These are phyloP conservation scores for Hypomecis punctinalis DNA, from an alignment of 2,888 invertebrate genomes.

Conservation along the genomic window DNA sequence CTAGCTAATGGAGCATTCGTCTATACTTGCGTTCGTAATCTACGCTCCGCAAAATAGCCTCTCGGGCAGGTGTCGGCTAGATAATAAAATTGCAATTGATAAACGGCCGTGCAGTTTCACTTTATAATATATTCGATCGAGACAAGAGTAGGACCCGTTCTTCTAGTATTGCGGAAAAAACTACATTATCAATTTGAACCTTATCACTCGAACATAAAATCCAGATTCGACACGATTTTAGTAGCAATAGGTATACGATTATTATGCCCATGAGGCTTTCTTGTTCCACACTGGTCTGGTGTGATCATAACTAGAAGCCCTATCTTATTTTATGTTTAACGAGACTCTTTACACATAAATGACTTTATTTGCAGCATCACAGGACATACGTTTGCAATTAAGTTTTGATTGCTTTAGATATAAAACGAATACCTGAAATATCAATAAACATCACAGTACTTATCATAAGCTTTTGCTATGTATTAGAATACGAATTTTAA, in stretches of 20 bases:
- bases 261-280: conserved; percentile 69
- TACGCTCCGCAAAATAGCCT: conserved; percentile 41
- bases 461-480: conserved; percentile 4
- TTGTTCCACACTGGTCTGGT: conserved; percentile 60
- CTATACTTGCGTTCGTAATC: conserved; percentile 37
- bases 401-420: conserved; percentile 43
- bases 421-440: conserved; percentile 14
- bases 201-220: conserved; percentile 18
- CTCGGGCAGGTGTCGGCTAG: conserved; percentile 61
- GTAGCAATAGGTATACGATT: conserved; percentile 5
- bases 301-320: conserved; percentile 50
- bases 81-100: conserved; percentile 80
- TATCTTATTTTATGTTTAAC: conserved; percentile 52
- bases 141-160: conserved; percentile 67
- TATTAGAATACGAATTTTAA: not conserved
- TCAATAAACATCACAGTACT: not conserved
- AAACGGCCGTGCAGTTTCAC: conserved; percentile 75
- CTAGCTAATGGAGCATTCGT: conserved; percentile 34
- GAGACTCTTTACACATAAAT: conserved; percentile 48
- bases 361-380: conserved; percentile 46
- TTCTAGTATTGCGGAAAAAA: conserved; percentile 53
- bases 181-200: conserved; percentile 26
- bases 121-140: conserved; percentile 63
- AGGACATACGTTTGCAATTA: conserved; percentile 39
- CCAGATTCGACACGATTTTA: conserved; percentile 15